Evolutionary conservation across 2,797 vertebrate genomes (phyloP), one percentile per base, ranked within the genome.

Genomic region (Ptychadena robeensis): DNA sequence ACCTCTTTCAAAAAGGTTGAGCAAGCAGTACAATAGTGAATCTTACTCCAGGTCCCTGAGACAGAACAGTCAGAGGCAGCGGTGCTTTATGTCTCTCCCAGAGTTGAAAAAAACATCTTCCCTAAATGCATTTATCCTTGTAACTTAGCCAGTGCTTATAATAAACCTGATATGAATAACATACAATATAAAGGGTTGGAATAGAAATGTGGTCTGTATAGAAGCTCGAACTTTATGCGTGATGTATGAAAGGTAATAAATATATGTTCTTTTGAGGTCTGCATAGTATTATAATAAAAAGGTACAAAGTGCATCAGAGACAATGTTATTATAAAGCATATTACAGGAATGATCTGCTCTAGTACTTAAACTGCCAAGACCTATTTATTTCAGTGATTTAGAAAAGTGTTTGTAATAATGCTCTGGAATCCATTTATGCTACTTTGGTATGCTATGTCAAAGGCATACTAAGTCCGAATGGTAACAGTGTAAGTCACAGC

Each of bases 331-430:
- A 67, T n/a, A 67, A 31, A 67, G 59, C 27, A 32, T 67, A 67
- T 31, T 32, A 34, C 32, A 67, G 32, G 30, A n/a, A 32, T 67
- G 64, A 31, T 31, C 30, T 67, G 28, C 64, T 31, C 32, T 67
- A 32, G 28, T 34, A 34, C 32, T 67, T 67, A 31, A 67, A 67
- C 32, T n/a, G 30, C 28, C 64, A 67, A 67, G 64, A 31, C 64
- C 31, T 67, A 67, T 67, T 67, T 67, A 67, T 67, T 67, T 67
- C 28, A 67, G 28, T 32, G 64, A 67, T 67, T 67, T 31, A 67
- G 12, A 67, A 67, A 67, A 34, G 30, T 31, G 15, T 30, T 61
- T 66, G 15, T 67, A 67, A 31, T 67, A 67, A 67, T 67, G 64
- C 64, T 31, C 32, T 67, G 64, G 32, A 67, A 32, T 67, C 28